A percentile compares a stretch with the other conserved stretches of the same genome.
Conservation (phyloP, 1,140 invertebrate genomes). For the Drosophila nigromelanica region DNA sequence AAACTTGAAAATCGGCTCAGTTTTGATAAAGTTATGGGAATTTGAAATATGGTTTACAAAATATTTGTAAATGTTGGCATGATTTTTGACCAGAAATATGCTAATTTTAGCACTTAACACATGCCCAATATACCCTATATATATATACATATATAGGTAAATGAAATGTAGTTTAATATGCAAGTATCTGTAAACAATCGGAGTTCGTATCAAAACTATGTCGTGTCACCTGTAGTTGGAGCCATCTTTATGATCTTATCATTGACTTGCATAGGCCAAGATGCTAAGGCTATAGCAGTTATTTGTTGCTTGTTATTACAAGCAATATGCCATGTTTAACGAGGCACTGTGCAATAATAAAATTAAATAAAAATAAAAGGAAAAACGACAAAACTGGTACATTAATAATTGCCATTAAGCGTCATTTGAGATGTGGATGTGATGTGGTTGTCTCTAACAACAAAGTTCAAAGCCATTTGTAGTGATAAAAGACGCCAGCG, state of each 20-base stretch:
- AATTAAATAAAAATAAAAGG: slow-evolving; percentile 15
- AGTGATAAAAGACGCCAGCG: slow-evolving; percentile 46
- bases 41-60: no score
- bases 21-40: no score
- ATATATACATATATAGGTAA: no score
- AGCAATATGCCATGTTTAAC: slow-evolving; percentile 54
- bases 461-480: slow-evolving; percentile 73
- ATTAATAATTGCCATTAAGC: slow-evolving; percentile 72
- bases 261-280: slow-evolving; percentile 33
- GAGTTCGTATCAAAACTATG: neutral
- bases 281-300: slow-evolving; percentile 29
- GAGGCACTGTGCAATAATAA: slow-evolving; percentile 10
- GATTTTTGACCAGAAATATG: no score
- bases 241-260: slow-evolving; percentile 3
- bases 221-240: neutral
- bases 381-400: slow-evolving; percentile 63
- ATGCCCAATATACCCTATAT: no score
- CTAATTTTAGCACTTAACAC: no score
- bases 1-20: no score
- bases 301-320: slow-evolving; percentile 35
- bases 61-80: no score
- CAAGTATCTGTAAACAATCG: no score
- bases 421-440: slow-evolving; percentile 36
- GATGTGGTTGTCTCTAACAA: slow-evolving; percentile 12
- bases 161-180: no score